phyloP scores from a whole-genome alignment of 2,113 vertebrate species.

The Quiscalus mexicanus region DNA sequence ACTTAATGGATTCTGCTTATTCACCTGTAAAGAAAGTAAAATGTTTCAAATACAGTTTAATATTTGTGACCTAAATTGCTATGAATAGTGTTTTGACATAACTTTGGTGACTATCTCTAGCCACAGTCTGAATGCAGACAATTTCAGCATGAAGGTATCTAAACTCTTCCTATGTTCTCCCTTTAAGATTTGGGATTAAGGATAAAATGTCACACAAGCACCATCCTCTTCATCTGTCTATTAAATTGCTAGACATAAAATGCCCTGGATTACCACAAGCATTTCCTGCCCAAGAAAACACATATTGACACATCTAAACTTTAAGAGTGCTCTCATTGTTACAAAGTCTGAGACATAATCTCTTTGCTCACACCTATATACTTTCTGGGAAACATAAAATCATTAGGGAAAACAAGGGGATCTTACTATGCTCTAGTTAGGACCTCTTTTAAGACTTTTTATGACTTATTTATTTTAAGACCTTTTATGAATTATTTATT shows the following conservation, averaged over 20 bases:
- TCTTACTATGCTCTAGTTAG: neutral
- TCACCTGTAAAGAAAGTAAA: neutral
- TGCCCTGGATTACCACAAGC: neutral
- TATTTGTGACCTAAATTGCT: neutral
- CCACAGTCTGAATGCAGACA: neutral
- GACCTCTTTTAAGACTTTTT: neutral
- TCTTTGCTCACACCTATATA: neutral
- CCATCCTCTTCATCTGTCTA: neutral
- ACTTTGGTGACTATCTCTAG: neutral
- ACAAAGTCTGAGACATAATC: neutral
- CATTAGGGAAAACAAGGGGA: neutral
- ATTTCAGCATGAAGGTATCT: neutral
- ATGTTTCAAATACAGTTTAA: neutral
- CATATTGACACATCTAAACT: neutral
- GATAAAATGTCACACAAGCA: neutral
- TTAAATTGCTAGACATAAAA: neutral
- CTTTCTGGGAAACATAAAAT: neutral
- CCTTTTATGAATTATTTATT: neutral
- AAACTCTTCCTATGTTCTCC: neutral
- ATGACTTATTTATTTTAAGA: neutral
- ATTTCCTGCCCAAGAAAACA: neutral
- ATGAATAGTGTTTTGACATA: neutral
- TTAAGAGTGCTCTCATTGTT: neutral
- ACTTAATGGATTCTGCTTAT: neutral
- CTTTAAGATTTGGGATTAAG: neutral